A percentile compares a stretch with the other conserved stretches of the same genome.
phyloP scores from a whole-genome alignment of 1,140 invertebrate genomes.

The Elysia chlorotica region DNA sequence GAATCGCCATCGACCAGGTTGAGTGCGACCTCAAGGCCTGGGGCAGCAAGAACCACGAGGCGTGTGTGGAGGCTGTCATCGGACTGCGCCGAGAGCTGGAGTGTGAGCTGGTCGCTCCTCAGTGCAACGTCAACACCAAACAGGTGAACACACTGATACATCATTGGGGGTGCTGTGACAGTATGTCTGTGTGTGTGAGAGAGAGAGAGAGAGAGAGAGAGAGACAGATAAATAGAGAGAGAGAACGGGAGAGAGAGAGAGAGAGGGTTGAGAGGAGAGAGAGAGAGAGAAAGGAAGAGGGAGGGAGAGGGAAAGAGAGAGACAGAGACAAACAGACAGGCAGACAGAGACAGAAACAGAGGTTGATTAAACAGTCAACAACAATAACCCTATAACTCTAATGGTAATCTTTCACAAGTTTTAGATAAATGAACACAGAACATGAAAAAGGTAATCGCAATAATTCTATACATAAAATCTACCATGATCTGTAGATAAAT shows the following conservation, averaged over 20 bases:
- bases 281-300: not conserved
- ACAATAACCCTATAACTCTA: too few relatives aligned
- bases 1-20: conserved; percentile 20
- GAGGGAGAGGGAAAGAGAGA: too few relatives aligned
- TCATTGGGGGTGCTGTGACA: not conserved
- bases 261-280: not conserved
- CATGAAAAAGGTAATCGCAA: too few relatives aligned
- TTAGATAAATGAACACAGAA: too few relatives aligned
- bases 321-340: too few relatives aligned
- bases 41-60: conserved; percentile 26
- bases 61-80: conserved; percentile 21
- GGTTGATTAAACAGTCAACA: too few relatives aligned
- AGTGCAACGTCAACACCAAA: conserved; percentile 20
- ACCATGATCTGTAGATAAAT: too few relatives aligned
- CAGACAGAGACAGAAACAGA: too few relatives aligned
- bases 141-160: not conserved
- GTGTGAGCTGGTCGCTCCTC: conserved; percentile 23
- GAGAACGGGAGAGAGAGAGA: not conserved
- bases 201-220: not conserved
- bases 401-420: too few relatives aligned
- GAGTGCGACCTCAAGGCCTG: conserved; percentile 27
- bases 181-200: not conserved
- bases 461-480: too few relatives aligned
- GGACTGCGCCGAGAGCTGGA: conserved; percentile 27
- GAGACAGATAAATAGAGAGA: too few relatives aligned